These are phyloP conservation scores for Philopedon plagiatum DNA, from an alignment of 2,888 invertebrate genomes.

Conservation along the genomic window DNA sequence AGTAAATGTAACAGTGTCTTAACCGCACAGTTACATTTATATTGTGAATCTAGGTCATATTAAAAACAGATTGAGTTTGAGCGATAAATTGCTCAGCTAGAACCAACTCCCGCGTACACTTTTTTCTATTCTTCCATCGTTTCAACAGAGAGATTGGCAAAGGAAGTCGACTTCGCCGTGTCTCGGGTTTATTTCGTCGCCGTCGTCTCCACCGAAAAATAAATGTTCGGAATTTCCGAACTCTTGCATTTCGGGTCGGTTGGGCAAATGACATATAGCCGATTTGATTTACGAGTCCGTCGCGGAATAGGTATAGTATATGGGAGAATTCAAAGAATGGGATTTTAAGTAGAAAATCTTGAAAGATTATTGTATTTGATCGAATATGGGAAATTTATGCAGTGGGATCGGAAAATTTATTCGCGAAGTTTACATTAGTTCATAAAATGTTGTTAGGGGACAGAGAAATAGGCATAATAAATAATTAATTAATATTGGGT, in stretches of 20 bases:
- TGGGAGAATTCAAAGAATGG: slow-evolving; percentile 17
- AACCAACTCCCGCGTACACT: too few relatives aligned
- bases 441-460: too few relatives aligned
- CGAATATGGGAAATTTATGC: neutral
- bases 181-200: slow-evolving; percentile 4
- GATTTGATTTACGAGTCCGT: slow-evolving; percentile 26
- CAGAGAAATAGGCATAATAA: too few relatives aligned
- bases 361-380: slow-evolving; percentile 18
- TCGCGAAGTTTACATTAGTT: too few relatives aligned
- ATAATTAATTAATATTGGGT: too few relatives aligned
- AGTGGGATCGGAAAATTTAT: neutral
- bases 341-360: slow-evolving; percentile 22
- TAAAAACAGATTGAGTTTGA: too few relatives aligned
- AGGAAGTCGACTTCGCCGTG: neutral
- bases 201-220: slow-evolving; percentile 11
- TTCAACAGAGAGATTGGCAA: neutral
- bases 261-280: slow-evolving; percentile 6
- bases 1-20: too few relatives aligned
- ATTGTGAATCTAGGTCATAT: too few relatives aligned
- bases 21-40: too few relatives aligned
- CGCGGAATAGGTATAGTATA: too few relatives aligned
- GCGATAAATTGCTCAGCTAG: too few relatives aligned
- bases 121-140: neutral
- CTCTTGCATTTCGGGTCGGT: slow-evolving; percentile 18
- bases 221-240: slow-evolving; percentile 25